phyloP scores from a whole-genome alignment of 2,797 vertebrate genomes.

The Okamejei kenojei region DNA sequence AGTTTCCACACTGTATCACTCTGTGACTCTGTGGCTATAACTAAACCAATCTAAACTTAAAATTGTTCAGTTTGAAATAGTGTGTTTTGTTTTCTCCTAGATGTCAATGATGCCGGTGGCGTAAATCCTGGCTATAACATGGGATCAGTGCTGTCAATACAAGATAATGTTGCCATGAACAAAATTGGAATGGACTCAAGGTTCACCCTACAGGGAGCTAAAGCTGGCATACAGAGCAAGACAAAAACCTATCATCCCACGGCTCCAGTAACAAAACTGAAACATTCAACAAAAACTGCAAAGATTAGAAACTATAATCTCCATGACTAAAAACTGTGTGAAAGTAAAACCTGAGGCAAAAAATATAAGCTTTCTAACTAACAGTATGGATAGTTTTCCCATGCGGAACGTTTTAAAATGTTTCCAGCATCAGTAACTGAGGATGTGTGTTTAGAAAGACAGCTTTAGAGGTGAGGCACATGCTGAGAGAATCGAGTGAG shows the following conservation, averaged over 20 bases:
- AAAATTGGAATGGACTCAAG: constrained; percentile 6
- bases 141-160: constrained; percentile 34
- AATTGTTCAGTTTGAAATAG: background rate
- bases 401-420: background rate
- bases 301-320: constrained; percentile 80
- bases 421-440: background rate
- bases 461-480: background rate
- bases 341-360: background rate
- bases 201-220: constrained; percentile 52
- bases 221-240: constrained; percentile 51
- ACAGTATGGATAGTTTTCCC: background rate
- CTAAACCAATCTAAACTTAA: background rate
- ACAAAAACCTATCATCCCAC: constrained; percentile 48
- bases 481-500: no score
- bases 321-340: constrained; percentile 61
- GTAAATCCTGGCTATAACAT: constrained; percentile 30
- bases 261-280: constrained; percentile 35
- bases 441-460: background rate
- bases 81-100: background rate
- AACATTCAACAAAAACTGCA: constrained; percentile 33
- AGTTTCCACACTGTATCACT: no score
- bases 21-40: no score
- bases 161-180: background rate
- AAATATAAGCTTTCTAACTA: background rate
- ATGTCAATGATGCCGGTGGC: background rate